Percentiles rank a stretch among this genome's conserved stretches.
These are phyloP conservation scores for Aphis craccivora DNA, from an alignment of 1,140 invertebrate species.

Conservation along the genomic window DNA sequence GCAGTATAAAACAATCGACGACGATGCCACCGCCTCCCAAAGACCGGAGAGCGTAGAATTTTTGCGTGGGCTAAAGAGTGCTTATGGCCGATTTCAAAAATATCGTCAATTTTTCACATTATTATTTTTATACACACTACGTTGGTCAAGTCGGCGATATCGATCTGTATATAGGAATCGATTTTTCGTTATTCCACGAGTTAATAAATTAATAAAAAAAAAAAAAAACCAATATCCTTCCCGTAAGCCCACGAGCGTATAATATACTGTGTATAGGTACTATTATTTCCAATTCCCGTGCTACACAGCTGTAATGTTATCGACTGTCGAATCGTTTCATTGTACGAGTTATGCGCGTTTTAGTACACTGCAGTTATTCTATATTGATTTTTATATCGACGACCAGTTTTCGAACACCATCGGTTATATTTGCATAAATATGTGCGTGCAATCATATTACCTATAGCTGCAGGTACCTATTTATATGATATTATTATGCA, in stretches of 20 bases:
- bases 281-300: not conserved
- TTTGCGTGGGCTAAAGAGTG: not conserved
- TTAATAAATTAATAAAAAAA: not conserved
- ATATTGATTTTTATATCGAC: not conserved
- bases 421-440: not conserved
- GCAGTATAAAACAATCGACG: not conserved
- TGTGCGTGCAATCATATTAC: not conserved
- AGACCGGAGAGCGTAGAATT: not conserved
- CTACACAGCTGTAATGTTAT: not conserved
- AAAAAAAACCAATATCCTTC: not conserved
- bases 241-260: slow-evolving; percentile 7
- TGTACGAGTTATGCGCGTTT: not conserved
- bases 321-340: not conserved
- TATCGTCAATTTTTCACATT: not conserved
- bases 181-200: slow-evolving; percentile 28
- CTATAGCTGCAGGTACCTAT: not conserved
- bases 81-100: slow-evolving; percentile 3
- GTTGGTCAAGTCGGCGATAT: not conserved
- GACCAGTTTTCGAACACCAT: slow-evolving; percentile 10
- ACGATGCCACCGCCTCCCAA: not conserved
- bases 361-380: not conserved
- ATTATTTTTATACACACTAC: not conserved
- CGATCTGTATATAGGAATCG: not conserved
- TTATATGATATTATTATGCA: not conserved
- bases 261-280: not conserved